Evolutionary conservation across 2,888 invertebrate genomes (phyloP).

Genomic region (Caenorhabditis sp.): DNA sequence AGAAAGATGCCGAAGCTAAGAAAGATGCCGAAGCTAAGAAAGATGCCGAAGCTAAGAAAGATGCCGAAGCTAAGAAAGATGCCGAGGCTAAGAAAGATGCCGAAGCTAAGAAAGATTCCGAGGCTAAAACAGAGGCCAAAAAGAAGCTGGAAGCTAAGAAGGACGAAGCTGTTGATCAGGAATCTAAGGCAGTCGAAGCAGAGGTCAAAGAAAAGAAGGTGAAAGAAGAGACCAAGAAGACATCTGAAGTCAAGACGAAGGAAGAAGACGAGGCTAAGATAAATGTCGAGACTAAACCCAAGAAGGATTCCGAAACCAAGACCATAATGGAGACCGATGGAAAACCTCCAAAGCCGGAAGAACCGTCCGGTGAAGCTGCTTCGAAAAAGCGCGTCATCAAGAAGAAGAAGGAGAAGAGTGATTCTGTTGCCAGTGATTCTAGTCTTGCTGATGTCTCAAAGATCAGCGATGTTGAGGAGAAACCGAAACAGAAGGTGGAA

Average conservation of each 20-base stretch:
- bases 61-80: constrained; percentile 24
- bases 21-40: constrained; percentile 4
- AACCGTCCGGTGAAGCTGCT: constrained; percentile 29
- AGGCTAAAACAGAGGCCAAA: constrained; percentile 3
- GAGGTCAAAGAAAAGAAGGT: constrained; percentile 27
- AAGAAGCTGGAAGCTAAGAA: constrained; percentile 24
- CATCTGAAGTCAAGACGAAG: constrained; percentile 36
- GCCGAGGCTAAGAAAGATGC: constrained; percentile 27
- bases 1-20: constrained; percentile 12
- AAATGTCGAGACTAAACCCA: neutral
- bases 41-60: constrained; percentile 24
- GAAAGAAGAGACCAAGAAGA: constrained; percentile 26
- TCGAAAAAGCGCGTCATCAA: constrained; percentile 43
- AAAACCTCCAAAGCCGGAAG: constrained; percentile 47
- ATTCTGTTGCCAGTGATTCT: constrained; percentile 42
- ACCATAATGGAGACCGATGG: constrained; percentile 48
- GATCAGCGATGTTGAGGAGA: constrained; percentile 43
- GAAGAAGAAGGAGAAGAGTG: constrained; percentile 54
- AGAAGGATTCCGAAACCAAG: constrained; percentile 21
- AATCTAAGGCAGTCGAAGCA: constrained; percentile 24
- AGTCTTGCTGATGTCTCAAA: constrained; percentile 50
- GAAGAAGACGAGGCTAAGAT: constrained; percentile 25
- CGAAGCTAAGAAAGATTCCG: constrained; percentile 34
- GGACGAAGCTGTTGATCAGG: constrained; percentile 11
- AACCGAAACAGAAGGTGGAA: constrained; percentile 53